These are phyloP conservation scores for Luehdorfia chinensis DNA, from an alignment of 1,140 invertebrate species.

Conservation along the genomic window DNA sequence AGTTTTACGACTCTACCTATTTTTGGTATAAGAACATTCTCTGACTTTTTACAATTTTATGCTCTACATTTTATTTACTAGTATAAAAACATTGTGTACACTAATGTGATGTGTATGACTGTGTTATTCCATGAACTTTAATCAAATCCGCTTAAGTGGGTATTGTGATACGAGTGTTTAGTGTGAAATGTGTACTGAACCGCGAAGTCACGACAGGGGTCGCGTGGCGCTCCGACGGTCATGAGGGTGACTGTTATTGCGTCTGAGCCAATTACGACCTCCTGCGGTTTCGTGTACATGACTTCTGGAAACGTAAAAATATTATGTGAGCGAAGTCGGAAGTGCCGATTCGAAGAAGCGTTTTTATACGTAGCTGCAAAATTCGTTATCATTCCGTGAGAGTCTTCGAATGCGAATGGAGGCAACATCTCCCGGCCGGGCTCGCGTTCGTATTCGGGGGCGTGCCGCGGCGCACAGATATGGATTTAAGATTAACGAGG, in stretches of 20 bases:
- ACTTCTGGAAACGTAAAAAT: too few species aligned
- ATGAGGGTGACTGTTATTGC: conserved; percentile 28
- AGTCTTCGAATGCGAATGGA: conserved; percentile 11
- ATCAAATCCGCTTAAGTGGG: conserved; percentile 1
- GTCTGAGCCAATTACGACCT: conserved; percentile 30
- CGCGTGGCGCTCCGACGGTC: conserved; percentile 24
- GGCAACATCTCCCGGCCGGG: conserved; percentile 16
- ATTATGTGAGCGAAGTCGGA: conserved; percentile 5
- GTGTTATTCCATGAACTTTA: background rate
- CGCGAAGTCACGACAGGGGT: conserved; percentile 36
- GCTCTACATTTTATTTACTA: too few species aligned
- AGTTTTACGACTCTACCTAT: background rate
- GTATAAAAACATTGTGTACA: too few species aligned
- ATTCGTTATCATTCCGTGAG: background rate
- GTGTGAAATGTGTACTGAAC: conserved; percentile 31
- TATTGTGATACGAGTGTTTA: conserved; percentile 18
- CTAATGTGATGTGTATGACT: conserved; percentile 2
- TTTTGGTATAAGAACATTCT: too few species aligned
- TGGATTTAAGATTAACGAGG: conserved; percentile 75
- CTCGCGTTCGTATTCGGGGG: conserved; percentile 28
- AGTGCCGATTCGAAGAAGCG: background rate
- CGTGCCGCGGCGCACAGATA: conserved; percentile 57
- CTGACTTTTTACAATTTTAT: too few species aligned
- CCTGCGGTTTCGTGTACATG: conserved; percentile 25
- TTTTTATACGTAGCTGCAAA: background rate